Conservation (phyloP, 2,113 vertebrate species). For the Chiloscyllium plagiosum region DNA sequence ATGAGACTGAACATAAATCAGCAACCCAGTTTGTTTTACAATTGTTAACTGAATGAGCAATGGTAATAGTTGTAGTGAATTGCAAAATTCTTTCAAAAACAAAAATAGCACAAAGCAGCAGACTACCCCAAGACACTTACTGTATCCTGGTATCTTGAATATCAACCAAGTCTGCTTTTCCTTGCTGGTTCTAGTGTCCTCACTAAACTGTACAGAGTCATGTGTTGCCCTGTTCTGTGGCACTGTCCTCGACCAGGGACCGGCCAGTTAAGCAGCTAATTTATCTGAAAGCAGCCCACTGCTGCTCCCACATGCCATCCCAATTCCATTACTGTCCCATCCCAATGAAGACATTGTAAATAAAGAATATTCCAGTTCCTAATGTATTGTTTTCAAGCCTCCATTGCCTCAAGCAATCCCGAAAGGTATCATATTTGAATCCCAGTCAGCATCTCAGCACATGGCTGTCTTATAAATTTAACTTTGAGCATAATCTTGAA, state of each 20-base stretch:
- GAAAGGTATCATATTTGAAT: background rate
- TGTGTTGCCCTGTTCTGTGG: background rate
- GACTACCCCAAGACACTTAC: background rate
- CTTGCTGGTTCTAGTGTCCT: background rate
- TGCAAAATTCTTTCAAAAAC: background rate
- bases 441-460: background rate
- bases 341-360: background rate
- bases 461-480: background rate
- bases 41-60: background rate
- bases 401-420: background rate
- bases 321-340: too few species aligned
- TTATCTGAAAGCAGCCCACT: background rate
- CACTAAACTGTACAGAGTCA: background rate
- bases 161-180: background rate
- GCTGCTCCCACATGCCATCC: background rate
- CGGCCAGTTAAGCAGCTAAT: background rate
- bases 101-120: background rate
- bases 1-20: background rate
- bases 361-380: background rate
- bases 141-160: background rate
- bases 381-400: background rate
- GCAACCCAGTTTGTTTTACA: background rate
- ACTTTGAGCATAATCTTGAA: background rate
- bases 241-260: background rate
- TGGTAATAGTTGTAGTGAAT: background rate